A percentile compares a stretch with the other conserved stretches of the same genome.
Conservation (phyloP, 2,113 vertebrate species). For the Urocynchramus pylzowi region DNA sequence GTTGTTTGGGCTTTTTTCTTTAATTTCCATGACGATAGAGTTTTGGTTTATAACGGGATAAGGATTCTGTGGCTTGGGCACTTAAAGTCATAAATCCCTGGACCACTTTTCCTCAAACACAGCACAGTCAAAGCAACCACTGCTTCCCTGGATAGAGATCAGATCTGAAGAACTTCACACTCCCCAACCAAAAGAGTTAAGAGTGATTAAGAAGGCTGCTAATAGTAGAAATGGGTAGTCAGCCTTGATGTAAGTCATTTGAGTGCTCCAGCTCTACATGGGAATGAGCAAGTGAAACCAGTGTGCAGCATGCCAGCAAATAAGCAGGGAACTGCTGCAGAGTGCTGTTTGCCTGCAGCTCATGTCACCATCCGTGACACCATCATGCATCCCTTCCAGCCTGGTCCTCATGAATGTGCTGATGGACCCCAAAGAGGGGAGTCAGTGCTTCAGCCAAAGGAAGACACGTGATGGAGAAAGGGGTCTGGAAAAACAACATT, state of each 20-base stretch:
- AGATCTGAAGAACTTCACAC: background rate
- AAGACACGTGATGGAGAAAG: accelerated
- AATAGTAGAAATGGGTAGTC: background rate
- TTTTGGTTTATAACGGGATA: background rate
- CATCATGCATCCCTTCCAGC: background rate
- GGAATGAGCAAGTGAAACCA: background rate
- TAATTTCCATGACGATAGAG: background rate
- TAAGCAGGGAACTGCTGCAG: background rate
- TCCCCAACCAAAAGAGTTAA: background rate
- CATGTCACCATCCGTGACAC: background rate
- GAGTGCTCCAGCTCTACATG: background rate
- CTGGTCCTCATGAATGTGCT: background rate
- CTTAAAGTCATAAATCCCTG: background rate
- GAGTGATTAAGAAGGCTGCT: background rate
- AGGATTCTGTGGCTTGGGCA: background rate
- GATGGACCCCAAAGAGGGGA: background rate
- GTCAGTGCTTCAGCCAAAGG: background rate
- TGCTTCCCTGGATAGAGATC: background rate
- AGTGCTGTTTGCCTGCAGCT: background rate
- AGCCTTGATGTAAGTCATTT: background rate
- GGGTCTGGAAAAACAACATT: background rate
- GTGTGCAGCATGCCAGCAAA: background rate
- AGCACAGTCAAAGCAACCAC: background rate
- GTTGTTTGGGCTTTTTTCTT: background rate
- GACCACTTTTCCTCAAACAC: background rate